These are phyloP conservation scores for Eptesicus fuscus DNA, from an alignment of 2,113 vertebrate genomes.

Conservation along the genomic window DNA sequence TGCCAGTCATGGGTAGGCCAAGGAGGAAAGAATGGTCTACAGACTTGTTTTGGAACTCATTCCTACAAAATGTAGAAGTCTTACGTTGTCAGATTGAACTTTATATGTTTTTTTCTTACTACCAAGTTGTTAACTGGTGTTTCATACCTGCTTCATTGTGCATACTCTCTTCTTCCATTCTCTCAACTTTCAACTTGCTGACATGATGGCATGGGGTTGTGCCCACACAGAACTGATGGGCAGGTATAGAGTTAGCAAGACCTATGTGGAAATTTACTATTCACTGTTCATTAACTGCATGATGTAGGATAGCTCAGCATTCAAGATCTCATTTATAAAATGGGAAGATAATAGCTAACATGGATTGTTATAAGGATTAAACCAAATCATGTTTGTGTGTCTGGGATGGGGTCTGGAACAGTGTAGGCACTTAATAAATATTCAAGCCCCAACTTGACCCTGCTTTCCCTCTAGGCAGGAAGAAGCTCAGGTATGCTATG, in stretches of 20 bases:
- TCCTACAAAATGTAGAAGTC: background rate
- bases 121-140: background rate
- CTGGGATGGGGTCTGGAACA: background rate
- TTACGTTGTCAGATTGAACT: background rate
- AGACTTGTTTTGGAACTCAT: background rate
- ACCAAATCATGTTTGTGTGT: background rate
- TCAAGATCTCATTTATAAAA: constrained; percentile 5
- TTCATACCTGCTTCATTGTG: background rate
- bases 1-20: background rate
- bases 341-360: background rate
- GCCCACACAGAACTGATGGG: background rate
- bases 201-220: background rate
- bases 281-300: background rate
- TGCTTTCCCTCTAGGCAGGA: background rate
- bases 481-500: background rate
- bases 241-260: background rate
- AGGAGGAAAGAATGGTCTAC: background rate
- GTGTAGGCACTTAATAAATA: background rate
- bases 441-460: background rate
- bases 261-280: background rate
- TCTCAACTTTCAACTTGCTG: background rate
- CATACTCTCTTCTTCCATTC: background rate
- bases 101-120: background rate
- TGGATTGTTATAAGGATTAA: background rate
- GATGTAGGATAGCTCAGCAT: background rate